Conservation (phyloP, 2,797 vertebrate genomes). For the Limnodromus scolopaceus region DNA sequence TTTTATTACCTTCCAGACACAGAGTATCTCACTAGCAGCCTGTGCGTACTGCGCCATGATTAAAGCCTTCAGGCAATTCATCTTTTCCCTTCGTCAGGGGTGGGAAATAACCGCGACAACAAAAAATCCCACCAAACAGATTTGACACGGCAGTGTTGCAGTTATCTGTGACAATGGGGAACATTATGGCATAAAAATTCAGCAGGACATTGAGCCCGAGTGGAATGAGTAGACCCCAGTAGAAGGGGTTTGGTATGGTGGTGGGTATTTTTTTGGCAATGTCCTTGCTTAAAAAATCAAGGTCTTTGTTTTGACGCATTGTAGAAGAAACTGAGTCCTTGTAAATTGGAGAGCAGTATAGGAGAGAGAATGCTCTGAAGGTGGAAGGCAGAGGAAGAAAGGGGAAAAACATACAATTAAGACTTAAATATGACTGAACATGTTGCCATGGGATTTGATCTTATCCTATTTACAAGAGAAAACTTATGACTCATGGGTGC, state of each 20-base stretch:
- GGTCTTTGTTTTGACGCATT: background rate
- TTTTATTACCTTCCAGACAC: slow-evolving; percentile 10
- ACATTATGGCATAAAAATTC: background rate
- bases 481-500: slow-evolving; percentile 73
- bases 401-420: slow-evolving; percentile 32
- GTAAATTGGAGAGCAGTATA: background rate
- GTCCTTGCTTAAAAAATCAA: background rate
- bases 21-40: slow-evolving; percentile 2
- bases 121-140: background rate
- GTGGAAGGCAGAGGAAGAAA: background rate
- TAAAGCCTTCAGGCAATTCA: slow-evolving; percentile 1
- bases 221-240: background rate
- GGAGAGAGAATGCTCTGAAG: background rate
- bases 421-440: slow-evolving; percentile 52
- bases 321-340: background rate
- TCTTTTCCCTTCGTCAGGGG: background rate
- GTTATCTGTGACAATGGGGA: background rate
- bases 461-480: slow-evolving; percentile 70
- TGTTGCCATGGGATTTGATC: slow-evolving; percentile 60
- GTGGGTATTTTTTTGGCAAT: rapidly evolving
- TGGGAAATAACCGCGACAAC: background rate
- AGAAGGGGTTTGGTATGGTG: background rate
- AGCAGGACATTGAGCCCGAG: background rate
- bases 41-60: background rate
- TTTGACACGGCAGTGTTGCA: background rate